Base-by-base conservation (phyloP, 37 sponge, comb jelly and placozoan species). In the Cladorhizidae sp. region DNA sequence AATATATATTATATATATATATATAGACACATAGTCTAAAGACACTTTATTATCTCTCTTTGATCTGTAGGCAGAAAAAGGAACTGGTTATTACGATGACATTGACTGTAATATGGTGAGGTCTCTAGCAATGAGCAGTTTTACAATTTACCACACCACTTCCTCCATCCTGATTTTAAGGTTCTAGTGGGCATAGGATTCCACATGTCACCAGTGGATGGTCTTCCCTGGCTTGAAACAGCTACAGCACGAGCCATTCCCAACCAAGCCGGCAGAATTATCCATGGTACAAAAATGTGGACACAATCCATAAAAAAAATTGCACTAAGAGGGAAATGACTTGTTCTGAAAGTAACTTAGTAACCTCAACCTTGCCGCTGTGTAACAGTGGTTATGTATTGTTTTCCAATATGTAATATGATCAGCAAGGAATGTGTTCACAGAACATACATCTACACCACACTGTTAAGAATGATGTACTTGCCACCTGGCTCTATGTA, bases 171-270 rank as follows among this genome's bases (percentile, higher is more conserved):
- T 45, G n/a, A 58, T 52, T 23, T 50, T n/a, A 61, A 89, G 93
- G 95, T 87, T 12, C 72, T 97, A 25, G 51, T 90, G 37, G 94
- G 98, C 57, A 94, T 97, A 74, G 98, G 98, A 0, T 97, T 92
- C 74, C 88, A 81, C 43, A 89, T 92, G 35, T 41, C 76, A 9
- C 69, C 64, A 28, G 76, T 97, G 11, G 91, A 90, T 20, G 83
- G 68, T 39, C 70, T 97, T 18, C 98, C 95, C 3, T 93, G 90
- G 15, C 92, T 89, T 84, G 98, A 97, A 40, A 50, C 49, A 12
- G 62, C 28, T n/a, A 69, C 56, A 31, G 72, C 22, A 29, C 87
- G 96, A 51, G 63, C 89, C 29, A 76, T 97, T 0, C 83, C 89
- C 2, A 97, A 97, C 69, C 41, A 17, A 35, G 69, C 57, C 14